Conservation (phyloP, 2,113 vertebrate species). For the Notechis scutatus region DNA sequence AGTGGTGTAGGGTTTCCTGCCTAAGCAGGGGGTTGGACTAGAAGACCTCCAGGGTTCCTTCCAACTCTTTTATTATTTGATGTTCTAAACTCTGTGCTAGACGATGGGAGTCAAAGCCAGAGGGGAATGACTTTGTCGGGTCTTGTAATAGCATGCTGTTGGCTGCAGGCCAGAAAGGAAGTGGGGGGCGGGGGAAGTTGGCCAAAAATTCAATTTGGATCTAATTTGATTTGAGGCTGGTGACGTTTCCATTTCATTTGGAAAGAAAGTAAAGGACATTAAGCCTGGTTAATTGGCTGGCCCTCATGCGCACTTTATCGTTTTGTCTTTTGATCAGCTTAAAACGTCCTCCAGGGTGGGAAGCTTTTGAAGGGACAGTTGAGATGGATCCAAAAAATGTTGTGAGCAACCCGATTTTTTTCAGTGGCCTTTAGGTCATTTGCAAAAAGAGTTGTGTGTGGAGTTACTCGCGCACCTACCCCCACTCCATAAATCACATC, state of each 20-base stretch:
- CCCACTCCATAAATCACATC: neutral
- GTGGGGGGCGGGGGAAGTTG: neutral
- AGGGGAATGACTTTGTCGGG: neutral
- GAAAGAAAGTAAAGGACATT: neutral
- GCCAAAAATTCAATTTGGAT: neutral
- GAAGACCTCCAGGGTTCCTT: neutral
- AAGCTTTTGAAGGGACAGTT: neutral
- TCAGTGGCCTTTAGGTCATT: neutral
- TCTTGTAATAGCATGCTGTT: neutral
- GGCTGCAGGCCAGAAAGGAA: neutral
- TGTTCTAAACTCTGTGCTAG: neutral
- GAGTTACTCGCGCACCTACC: neutral
- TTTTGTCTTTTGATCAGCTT: neutral
- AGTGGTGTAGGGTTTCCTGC: too few species aligned
- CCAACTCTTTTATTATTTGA: neutral
- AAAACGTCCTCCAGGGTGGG: neutral
- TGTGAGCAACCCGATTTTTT: neutral
- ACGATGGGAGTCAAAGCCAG: neutral
- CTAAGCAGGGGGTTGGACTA: neutral
- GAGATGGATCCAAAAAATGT: neutral
- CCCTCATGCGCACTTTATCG: neutral
- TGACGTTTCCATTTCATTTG: neutral
- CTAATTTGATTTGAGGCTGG: neutral
- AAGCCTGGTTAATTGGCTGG: neutral
- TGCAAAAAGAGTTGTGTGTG: neutral